Evolutionary conservation across 2,113 vertebrate genomes (phyloP).

Genomic region (Thomomys bottae): DNA sequence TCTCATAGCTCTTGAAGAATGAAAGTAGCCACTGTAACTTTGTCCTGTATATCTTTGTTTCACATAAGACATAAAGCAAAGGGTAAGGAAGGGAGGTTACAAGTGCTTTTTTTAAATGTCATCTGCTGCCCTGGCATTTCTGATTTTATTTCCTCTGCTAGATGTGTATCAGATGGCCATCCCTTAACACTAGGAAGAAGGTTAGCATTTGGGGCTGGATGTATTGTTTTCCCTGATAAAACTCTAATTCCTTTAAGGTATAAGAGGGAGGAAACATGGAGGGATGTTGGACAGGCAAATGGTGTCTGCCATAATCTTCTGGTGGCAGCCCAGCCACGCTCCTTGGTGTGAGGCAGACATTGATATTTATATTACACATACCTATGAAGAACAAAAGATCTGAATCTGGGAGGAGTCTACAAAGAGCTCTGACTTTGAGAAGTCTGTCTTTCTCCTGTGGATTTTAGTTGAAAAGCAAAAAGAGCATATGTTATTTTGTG

Average conservation of each 20-base stretch:
- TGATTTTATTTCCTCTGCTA: not conserved
- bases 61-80: not conserved
- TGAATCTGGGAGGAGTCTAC: not conserved
- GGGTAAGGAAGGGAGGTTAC: not conserved
- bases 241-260: not conserved
- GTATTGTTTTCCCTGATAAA: not conserved
- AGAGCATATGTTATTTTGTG: not conserved
- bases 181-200: not conserved
- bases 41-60: not conserved
- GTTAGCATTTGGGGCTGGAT: not conserved
- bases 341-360: not conserved
- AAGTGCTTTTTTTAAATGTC: not conserved
- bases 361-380: not conserved
- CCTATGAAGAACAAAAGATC: not conserved
- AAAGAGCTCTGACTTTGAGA: not conserved
- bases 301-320: not conserved
- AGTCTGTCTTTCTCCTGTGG: constrained; percentile 7
- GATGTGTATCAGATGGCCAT: not conserved
- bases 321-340: not conserved
- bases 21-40: not conserved
- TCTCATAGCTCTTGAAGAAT: not conserved
- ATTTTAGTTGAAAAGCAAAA: constrained; percentile 42
- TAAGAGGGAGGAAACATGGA: not conserved
- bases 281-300: not conserved
- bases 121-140: not conserved